Evolutionary conservation across 1,140 invertebrate species (phyloP), one percentile per base, ranked within the genome.

Genomic region (Prorops nasuta): DNA sequence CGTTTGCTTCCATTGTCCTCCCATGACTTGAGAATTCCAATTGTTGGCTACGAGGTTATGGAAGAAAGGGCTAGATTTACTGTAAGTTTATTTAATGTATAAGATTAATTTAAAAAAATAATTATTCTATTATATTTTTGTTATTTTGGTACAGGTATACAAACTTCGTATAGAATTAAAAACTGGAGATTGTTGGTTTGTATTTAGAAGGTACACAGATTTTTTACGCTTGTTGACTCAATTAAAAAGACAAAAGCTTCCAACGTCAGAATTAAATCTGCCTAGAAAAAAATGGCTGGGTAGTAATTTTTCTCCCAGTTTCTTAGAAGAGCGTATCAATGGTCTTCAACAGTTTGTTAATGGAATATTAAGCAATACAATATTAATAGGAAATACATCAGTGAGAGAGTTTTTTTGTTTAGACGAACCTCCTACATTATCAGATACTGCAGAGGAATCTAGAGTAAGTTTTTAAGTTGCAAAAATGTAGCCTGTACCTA

Each of bases 341-440:
- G 89, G 90, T 0, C 74, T 94, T 19, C 91, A 94, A 69, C 76
- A 83, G 14, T 92, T 92, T 67, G 84, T 94, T 0, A 89, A 94
- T 76, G 84, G 84, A 9, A 82, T 94, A 21, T 74, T 91, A 56
- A 77, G 70, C 19, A 82, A 81, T 54, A 81, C 81, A 35, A 82
- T 85, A 57, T 74, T 93, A 15, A 77, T 86, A 1, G 81, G 80
- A 41, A 82, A 80, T 47, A 77, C 80, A 15, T 75, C 82, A 42
- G 84, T 89, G 7, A 81, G 87, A 53, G 88, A 92, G 58, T 94
- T 94, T 63, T 93, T 94, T 62, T 94, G 92, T 74, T 74, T 93
- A 18, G 91, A 93, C 70, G 90, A 94, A 64, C 90, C 91, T 32
- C 88, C 88, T 12, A 77, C 81, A 1, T 81, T 86, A 57, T 83